Evolutionary conservation across 2,888 invertebrate genomes (phyloP).

Genomic region (Machimus rusticus): DNA sequence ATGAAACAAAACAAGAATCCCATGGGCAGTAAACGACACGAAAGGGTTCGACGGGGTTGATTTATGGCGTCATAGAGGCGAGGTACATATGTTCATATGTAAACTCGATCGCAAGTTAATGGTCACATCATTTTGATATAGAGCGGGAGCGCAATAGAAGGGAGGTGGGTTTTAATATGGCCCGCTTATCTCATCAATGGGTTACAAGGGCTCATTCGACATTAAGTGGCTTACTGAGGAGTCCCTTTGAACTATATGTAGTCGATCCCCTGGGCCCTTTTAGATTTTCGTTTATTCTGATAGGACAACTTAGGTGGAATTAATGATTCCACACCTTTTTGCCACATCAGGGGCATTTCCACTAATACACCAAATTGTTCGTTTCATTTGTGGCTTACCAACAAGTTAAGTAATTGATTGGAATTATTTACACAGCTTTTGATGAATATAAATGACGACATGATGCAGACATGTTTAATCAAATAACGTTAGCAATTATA

Average conservation of each 20-base stretch:
- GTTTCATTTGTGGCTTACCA: not conserved
- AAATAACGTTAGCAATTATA: not conserved
- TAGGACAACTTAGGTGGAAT: too few species aligned
- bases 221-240: not conserved
- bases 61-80: not conserved
- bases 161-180: not conserved
- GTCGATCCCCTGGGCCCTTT: not conserved
- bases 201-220: not conserved
- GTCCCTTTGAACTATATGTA: not conserved
- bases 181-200: not conserved
- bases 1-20: too few species aligned
- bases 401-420: not conserved
- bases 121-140: not conserved
- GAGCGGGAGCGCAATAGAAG: not conserved
- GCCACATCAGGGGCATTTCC: too few species aligned
- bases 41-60: not conserved
- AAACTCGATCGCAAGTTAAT: constrained; percentile 6
- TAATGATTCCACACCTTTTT: too few species aligned
- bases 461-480: not conserved
- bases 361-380: not conserved
- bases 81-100: not conserved
- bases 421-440: not conserved
- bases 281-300: too few species aligned
- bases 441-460: not conserved
- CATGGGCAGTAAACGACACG: not conserved